Percentiles rank a stretch among this genome's conserved stretches.
Evolutionary conservation across 2,113 vertebrate species (phyloP).

Genomic region (Protomyctophum bolini): DNA sequence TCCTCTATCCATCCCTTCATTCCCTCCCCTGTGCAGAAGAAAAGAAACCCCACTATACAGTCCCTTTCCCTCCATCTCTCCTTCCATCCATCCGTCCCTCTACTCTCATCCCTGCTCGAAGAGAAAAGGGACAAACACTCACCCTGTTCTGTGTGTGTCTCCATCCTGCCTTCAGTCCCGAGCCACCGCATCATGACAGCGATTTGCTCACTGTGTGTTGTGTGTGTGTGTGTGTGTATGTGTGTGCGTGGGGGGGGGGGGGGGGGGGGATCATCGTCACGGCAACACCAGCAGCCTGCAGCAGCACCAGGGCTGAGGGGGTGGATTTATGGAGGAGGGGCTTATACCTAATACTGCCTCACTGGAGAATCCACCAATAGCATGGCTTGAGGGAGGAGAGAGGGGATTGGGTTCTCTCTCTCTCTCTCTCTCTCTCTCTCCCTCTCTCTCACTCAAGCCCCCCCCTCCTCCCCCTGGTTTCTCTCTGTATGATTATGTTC

Average conservation of each 20-base stretch:
- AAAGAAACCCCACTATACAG: conserved; percentile 50
- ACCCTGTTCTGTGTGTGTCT: conserved; percentile 37
- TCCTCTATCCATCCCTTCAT: neutral
- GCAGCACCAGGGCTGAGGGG: conserved; percentile 28
- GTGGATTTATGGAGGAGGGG: too few species aligned
- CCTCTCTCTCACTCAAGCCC: neutral
- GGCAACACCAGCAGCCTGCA: conserved; percentile 68
- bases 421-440: conserved; percentile 1
- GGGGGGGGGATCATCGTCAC: conserved; percentile 58
- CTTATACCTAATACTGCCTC: neutral
- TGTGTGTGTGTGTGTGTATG: conserved; percentile 17
- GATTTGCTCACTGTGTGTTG: conserved; percentile 41
- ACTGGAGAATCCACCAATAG: conserved; percentile 40
- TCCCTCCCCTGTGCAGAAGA: neutral
- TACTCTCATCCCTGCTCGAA: neutral
- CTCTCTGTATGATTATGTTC: too few species aligned
- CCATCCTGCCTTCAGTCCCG: conserved; percentile 50
- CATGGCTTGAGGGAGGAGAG: neutral
- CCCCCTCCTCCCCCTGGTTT: neutral
- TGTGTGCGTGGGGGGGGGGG: conserved; percentile 25
- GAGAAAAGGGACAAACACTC: conserved; percentile 29
- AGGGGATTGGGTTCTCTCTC: conserved; percentile 36
- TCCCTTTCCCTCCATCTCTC: neutral
- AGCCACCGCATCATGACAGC: conserved; percentile 54
- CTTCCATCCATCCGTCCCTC: conserved; percentile 44